Evolutionary conservation across 2,113 vertebrate genomes (phyloP), one percentile per base, ranked within the genome.

Genomic region (Lophochroa leadbeateri): DNA sequence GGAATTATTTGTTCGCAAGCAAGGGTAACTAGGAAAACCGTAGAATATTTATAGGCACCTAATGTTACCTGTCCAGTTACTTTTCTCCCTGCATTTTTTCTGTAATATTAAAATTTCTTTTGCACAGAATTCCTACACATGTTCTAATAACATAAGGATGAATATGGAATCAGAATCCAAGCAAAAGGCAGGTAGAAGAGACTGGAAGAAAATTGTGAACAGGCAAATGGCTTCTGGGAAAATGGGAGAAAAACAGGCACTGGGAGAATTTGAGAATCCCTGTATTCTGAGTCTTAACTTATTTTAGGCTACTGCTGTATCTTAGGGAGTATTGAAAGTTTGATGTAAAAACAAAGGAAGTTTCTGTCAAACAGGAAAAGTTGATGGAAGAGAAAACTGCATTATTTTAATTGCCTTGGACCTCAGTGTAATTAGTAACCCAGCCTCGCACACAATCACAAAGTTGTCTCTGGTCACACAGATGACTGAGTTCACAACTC

Each of bases 391-490:
- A 8, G 33, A 79, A 94, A 65, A 64, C 16, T 41, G 24, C 55
- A 41, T 82, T 35, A 61, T 70, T 93, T 93, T 94, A 86, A 81
- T 88, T 95, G 76, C 33, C 17, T 78, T 72, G 64, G 37, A 70
- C 25, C 64, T 93, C 55, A 47, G 39, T 78, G 37, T 58, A 94
- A 86, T 94, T 90, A 86, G 55, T 43, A 83, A 68, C 9, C 16
- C 55, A 90, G 39, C 31, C 60, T 89, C 87, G 47, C 28, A 68
- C 43, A 68, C 76, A 80, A 44, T 63, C 80, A 50, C 11, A 4
- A 50, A 88, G n/a, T 64, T 12, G 0, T 75, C 35, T 86, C 55
- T 92, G 65, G 69, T 84, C 52, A n/a, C 43, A 70, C 2, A 25
- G 64, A 92, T 71, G 88, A 92, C 47, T 77, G 75, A 91, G 86